Evolutionary conservation across 2,797 vertebrate species (phyloP).

Genomic region (Molossus molossus): DNA sequence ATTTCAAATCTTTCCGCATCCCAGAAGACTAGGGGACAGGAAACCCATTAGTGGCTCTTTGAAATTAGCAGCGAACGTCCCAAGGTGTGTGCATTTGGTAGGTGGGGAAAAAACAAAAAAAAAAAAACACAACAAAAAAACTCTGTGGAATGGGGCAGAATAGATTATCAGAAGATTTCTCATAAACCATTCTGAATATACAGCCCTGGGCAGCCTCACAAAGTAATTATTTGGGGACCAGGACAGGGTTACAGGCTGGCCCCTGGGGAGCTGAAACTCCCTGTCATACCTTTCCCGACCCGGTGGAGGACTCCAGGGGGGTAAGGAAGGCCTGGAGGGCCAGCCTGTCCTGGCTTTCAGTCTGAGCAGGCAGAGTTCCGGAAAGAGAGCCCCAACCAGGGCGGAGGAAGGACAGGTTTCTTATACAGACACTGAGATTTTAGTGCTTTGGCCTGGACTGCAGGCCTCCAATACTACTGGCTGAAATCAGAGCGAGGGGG

Average conservation of each 20-base stretch:
- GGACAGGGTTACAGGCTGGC: neutral
- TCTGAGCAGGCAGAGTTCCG: neutral
- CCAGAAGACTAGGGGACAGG: constrained; percentile 32
- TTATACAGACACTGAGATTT: neutral
- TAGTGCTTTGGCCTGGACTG: neutral
- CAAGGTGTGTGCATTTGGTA: neutral
- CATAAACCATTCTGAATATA: constrained; percentile 39
- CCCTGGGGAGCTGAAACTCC: neutral
- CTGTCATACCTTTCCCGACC: neutral
- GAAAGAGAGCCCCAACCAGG: neutral
- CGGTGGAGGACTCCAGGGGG: neutral
- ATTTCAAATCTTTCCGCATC: constrained; percentile 39
- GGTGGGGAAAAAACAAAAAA: neutral
- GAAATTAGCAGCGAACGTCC: constrained; percentile 63
- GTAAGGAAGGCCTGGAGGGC: neutral
- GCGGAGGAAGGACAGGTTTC: too few species aligned
- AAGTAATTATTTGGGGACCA: neutral
- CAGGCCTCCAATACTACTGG: neutral
- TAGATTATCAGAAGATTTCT: constrained; percentile 20
- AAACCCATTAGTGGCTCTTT: neutral
- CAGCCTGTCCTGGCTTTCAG: neutral
- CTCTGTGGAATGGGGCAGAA: neutral
- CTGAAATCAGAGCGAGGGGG: neutral
- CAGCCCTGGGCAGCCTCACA: neutral
- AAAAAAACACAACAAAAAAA: neutral